phyloP scores from a whole-genome alignment of 2,113 vertebrate genomes.

The Ptyas mucosa region DNA sequence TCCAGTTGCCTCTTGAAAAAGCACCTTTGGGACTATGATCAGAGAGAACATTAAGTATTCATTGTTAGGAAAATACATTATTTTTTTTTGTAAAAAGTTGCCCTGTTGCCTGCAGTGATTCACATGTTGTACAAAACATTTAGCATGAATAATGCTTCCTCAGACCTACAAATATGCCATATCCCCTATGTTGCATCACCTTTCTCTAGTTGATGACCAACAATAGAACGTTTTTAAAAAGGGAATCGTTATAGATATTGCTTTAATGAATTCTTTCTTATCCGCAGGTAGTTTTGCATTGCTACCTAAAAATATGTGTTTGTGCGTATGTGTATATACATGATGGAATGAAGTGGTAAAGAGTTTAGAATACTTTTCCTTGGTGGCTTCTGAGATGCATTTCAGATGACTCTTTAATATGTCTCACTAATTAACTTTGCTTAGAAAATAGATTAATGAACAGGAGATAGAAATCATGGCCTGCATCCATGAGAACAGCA shows the following conservation, averaged over 20 bases:
- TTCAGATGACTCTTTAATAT: constrained; percentile 60
- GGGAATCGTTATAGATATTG: background rate
- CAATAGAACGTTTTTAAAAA: background rate
- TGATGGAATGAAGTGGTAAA: background rate
- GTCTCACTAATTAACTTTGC: constrained; percentile 67
- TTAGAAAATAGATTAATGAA: constrained; percentile 72
- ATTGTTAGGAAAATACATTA: background rate
- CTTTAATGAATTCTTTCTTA: background rate
- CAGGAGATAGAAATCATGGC: constrained; percentile 50
- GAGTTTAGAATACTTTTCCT: constrained; percentile 5
- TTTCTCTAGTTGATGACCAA: background rate
- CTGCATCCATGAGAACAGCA: constrained; percentile 56
- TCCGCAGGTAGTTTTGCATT: constrained; percentile 37
- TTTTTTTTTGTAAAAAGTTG: background rate
- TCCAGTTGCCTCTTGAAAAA: too few relatives aligned
- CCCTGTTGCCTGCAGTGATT: background rate
- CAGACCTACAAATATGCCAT: background rate
- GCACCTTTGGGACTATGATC: background rate
- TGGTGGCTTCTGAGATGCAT: constrained; percentile 32
- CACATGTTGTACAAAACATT: background rate
- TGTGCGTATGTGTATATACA: background rate
- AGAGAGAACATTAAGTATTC: background rate
- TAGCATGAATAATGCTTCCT: background rate
- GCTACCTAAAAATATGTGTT: constrained; percentile 39
- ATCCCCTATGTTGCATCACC: background rate